Evolutionary conservation across 2,113 vertebrate species (phyloP), one percentile per base, ranked within the genome.

Genomic region (Gobio gobio): DNA sequence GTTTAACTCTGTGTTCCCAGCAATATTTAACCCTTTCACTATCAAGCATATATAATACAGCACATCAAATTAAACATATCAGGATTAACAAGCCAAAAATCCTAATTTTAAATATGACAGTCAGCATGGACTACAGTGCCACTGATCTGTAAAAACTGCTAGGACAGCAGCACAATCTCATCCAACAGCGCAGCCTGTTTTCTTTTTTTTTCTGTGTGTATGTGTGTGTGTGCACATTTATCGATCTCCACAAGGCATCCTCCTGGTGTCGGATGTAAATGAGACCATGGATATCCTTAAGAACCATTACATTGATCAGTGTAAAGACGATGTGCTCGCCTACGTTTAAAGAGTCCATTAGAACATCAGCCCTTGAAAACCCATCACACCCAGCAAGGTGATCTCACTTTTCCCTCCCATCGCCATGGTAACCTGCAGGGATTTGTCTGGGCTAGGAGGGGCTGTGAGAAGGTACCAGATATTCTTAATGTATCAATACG

Each of bases 371-470:
- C 22, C 45, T 47, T 29, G 58, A 20, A 58, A 61, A 16, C 2
- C 49, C 72, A 83, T 51, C 64, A 83, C 63, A 78, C 24, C 49
- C 63, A 73, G 47, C 36, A 78, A 87, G 86, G 82, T 87, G 86
- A 87, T 83, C 80, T 86, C 72, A 78, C 51, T n/a, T 58, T 79
- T 59, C 77, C 84, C 74, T 80, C 56, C 29, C 45, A 87, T 87
- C 47, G 33, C 86, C 75, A 87, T 87, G 86, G 86, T 79, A 87
- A 87, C 86, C 81, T 78, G 74, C 80, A 86, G 63, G 73, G 73
- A 77, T 70, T 47, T 47, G 68, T 81, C 22, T 86, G 66, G 47
- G n/a, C n/a, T 22, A 77, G 74, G 24, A 78, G 74, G 73, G 74
- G 81, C 54, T 26, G 80, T 13, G 66, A 70, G 20, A 70, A 70